Evolutionary conservation across 2,888 invertebrate species (phyloP).

Genomic region (Heteropelma amictum): DNA sequence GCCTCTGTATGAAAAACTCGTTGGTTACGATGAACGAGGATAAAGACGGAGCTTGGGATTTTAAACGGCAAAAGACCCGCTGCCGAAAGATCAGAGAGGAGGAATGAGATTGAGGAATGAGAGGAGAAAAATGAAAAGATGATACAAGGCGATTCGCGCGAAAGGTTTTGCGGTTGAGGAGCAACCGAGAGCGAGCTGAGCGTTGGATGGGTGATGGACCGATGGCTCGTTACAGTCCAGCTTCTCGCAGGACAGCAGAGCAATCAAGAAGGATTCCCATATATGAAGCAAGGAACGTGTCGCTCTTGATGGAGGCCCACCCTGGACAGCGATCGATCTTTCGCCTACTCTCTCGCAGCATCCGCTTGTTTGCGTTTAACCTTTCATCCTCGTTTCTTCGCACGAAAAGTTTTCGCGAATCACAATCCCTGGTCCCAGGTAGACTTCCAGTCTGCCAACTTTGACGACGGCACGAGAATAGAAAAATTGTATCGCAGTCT

Average conservation of each 20-base stretch:
- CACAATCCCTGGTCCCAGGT: conserved; percentile 1
- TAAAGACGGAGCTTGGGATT: neutral
- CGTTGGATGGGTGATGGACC: conserved; percentile 74
- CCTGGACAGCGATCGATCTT: conserved; percentile 73
- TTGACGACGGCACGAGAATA: neutral
- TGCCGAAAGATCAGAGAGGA: conserved; percentile 33
- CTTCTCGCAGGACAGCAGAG: conserved; percentile 60
- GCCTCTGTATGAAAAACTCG: neutral
- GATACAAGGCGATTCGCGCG: conserved; percentile 5
- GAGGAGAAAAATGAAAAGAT: conserved; percentile 11
- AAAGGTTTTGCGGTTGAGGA: conserved; percentile 17
- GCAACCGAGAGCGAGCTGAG: conserved; percentile 69
- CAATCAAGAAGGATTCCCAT: conserved; percentile 75
- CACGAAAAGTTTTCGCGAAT: conserved; percentile 29
- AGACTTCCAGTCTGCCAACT: neutral
- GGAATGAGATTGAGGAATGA: conserved; percentile 5
- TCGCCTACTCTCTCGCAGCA: conserved; percentile 47
- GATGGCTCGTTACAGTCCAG: conserved; percentile 74
- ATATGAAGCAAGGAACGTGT: conserved; percentile 71
- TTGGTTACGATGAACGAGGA: conserved; percentile 14
- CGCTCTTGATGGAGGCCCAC: conserved; percentile 75
- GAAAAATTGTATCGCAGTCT: neutral
- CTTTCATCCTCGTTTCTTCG: conserved; percentile 18
- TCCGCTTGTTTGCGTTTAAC: conserved; percentile 64
- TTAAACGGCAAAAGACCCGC: neutral